Evolutionary conservation across 2,797 vertebrate genomes (phyloP).

Genomic region (Nyctalus aviator): DNA sequence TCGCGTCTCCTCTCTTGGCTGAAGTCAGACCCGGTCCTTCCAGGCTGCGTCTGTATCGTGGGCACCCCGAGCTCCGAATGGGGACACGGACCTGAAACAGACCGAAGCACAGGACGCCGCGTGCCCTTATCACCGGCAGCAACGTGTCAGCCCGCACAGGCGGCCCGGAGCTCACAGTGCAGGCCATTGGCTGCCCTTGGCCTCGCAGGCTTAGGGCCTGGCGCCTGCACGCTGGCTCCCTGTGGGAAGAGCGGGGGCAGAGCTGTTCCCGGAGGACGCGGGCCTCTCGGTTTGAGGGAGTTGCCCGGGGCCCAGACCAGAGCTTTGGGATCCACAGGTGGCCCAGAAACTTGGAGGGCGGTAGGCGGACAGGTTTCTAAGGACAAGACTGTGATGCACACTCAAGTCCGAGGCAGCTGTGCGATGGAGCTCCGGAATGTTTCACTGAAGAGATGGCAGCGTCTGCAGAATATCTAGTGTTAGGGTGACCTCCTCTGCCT

Average conservation of each 20-base stretch:
- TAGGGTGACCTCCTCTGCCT: neutral
- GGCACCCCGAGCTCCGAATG: neutral
- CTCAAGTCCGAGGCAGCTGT: neutral
- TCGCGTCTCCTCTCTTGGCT: neutral
- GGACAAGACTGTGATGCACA: neutral
- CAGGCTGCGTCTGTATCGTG: neutral
- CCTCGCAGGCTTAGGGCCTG: neutral
- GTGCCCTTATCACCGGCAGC: neutral
- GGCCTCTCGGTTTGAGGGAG: neutral
- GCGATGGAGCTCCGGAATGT: neutral
- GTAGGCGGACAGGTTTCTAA: neutral
- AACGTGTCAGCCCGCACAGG: fast-evolving
- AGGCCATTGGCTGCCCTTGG: neutral
- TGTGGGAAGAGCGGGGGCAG: neutral
- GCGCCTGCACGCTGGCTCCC: neutral
- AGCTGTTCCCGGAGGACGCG: neutral
- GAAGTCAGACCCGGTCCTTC: neutral
- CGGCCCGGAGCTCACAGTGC: neutral
- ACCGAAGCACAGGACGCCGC: neutral
- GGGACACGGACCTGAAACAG: neutral
- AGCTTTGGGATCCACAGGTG: neutral
- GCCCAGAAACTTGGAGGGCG: neutral
- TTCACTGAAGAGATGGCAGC: neutral
- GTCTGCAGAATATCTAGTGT: neutral
- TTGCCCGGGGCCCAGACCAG: neutral